Percentiles rank a stretch among this genome's conserved stretches.
Conservation (phyloP, 2,113 vertebrate genomes). For the Brevimyrus niger region DNA sequence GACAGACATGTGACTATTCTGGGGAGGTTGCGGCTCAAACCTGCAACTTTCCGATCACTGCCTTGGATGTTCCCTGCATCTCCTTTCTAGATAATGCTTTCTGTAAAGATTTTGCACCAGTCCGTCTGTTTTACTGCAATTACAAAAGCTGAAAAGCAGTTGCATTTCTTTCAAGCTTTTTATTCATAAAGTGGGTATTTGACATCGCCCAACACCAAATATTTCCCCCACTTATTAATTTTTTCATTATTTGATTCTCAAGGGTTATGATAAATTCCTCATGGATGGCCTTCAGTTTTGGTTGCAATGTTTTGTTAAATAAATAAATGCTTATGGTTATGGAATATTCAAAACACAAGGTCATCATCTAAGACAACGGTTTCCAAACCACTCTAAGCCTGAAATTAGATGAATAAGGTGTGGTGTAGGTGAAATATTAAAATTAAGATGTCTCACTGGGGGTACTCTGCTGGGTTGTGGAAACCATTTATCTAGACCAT, state of each 20-base stretch:
- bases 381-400: background rate
- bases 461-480: too few relatives aligned
- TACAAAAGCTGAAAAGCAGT: background rate
- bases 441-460: background rate
- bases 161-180: background rate
- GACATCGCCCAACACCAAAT: background rate
- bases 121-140: background rate
- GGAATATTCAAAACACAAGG: background rate
- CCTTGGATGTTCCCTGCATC: background rate
- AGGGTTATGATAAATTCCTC: background rate
- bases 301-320: background rate
- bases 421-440: background rate
- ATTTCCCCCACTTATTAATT: background rate
- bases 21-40: background rate
- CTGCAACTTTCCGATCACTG: background rate
- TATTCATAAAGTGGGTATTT: background rate
- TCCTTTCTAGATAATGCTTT: background rate
- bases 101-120: background rate
- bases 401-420: background rate
- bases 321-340: background rate
- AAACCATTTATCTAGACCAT: background rate
- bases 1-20: background rate
- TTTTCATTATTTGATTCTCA: background rate
- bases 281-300: background rate
- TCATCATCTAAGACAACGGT: background rate